phyloP scores from a whole-genome alignment of 2,888 invertebrate genomes.

The Zonitis immaculata region DNA sequence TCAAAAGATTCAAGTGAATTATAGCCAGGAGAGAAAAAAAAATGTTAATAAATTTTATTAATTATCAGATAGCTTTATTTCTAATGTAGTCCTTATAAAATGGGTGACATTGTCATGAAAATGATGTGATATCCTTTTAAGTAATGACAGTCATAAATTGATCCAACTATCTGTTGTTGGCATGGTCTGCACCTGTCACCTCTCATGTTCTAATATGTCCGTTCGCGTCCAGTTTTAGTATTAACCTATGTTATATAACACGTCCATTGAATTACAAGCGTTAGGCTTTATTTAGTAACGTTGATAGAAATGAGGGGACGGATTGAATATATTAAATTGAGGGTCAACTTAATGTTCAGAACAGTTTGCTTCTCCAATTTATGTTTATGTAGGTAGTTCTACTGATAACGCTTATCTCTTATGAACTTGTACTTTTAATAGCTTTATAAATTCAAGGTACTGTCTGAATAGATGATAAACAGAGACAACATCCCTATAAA shows the following conservation, averaged over 20 bases:
- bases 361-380: background rate
- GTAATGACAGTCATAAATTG: constrained; percentile 29
- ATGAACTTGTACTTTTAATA: constrained; percentile 23
- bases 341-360: constrained; percentile 13
- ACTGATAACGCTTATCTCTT: constrained; percentile 25
- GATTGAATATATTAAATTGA: constrained; percentile 33
- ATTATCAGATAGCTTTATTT: background rate
- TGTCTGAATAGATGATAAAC: constrained; percentile 18
- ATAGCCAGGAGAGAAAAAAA: too few relatives aligned
- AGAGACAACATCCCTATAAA: constrained; percentile 11
- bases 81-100: background rate
- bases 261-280: constrained; percentile 29
- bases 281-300: constrained; percentile 24
- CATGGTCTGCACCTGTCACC: constrained; percentile 35
- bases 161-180: constrained; percentile 30
- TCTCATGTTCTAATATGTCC: constrained; percentile 33
- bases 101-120: constrained; percentile 11
- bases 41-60: background rate
- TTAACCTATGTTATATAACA: constrained; percentile 32
- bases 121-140: constrained; percentile 25
- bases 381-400: constrained; percentile 16
- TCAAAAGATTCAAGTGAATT: background rate
- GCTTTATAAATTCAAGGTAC: constrained; percentile 25
- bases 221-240: constrained; percentile 20
- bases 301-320: constrained; percentile 24